Base-by-base conservation (phyloP, 2,113 vertebrate species). In the Microtus ochrogaster region DNA sequence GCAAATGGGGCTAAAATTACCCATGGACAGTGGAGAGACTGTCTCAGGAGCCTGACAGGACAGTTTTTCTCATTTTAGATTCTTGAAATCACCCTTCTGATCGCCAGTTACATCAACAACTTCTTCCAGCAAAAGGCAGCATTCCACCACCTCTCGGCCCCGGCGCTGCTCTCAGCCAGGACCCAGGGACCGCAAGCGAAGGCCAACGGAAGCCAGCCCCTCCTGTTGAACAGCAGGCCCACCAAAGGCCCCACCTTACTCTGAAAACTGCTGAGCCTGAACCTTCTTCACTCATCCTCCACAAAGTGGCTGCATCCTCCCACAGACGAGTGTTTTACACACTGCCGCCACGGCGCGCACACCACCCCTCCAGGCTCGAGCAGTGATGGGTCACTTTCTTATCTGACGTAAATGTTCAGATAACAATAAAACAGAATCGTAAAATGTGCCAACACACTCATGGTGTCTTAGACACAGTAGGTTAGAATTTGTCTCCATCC, bases 71-170 rank as follows among this genome's bases (percentile, higher is more conserved):
- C 79, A 74, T 97, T 96, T 97, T 92, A 99, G 99, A 99, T 99
- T 97, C 99, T 99, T 96, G 99, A 99, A 98, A 98, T 99, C 97
- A 99, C 99, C 74, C 98, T 99, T 72, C 98, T 99, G 97, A 98
- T 99, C 89, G 99, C 99, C 98, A 99, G 99, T 96, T 99, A 99
- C 96, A 99, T 99, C 97, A 99, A 99, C 98, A 99, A 99, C 77
- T 98, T 98, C 21, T 99, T 99, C 94, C 99, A 99, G 96, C 99
- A 99, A 97, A 99, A 99, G 98, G 98, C 99, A 76, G 98, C 98
- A 7, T 98, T 99, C 94, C 99, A 99, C 97, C 99, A 99, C 94
- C 99, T 99, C 91, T 99, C 99, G 41, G 99, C 99, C 65, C 99
- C 99, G 2, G 99, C 99, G 0, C 97, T 99, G 86, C 98, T 99